Evolutionary conservation across 2,888 invertebrate species (phyloP).

Genomic region (Luffia ferchaultella): DNA sequence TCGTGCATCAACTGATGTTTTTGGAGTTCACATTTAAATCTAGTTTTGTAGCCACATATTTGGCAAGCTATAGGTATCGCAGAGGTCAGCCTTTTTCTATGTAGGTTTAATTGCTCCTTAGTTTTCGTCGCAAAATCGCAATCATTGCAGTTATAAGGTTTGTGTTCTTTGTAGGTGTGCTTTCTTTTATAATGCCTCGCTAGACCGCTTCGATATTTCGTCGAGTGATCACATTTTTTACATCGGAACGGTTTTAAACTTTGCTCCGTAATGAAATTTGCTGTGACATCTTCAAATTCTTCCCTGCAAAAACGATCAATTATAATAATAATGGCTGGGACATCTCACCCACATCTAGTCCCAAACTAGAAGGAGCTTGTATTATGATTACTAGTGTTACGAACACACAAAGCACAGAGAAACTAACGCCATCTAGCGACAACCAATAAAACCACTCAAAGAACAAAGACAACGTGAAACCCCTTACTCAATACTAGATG

Average conservation of each 20-base stretch:
- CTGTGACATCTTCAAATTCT: not conserved
- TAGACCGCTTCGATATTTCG: not conserved
- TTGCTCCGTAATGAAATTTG: not conserved
- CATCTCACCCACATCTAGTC: too few species aligned
- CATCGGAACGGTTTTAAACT: not conserved
- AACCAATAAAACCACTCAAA: too few species aligned
- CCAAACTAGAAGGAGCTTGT: too few species aligned
- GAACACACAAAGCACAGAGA: too few species aligned
- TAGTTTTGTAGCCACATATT: constrained; percentile 1
- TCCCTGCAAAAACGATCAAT: too few species aligned
- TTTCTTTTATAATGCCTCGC: constrained; percentile 1
- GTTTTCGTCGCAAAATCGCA: constrained; percentile 4
- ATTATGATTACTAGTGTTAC: too few species aligned
- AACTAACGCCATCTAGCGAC: too few species aligned
- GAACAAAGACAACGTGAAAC: too few species aligned
- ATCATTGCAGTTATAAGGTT: constrained; percentile 6
- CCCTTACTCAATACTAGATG: too few species aligned
- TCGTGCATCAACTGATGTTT: constrained; percentile 6
- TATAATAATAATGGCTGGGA: too few species aligned
- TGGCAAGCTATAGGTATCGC: constrained; percentile 3
- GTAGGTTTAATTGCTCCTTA: constrained; percentile 5
- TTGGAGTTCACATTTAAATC: constrained; percentile 2
- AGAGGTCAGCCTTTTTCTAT: constrained; percentile 1
- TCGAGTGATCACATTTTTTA: not conserved
- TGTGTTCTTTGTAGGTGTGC: constrained; percentile 2